Conservation (phyloP, 1,140 invertebrate species). For the Diprion similis region DNA sequence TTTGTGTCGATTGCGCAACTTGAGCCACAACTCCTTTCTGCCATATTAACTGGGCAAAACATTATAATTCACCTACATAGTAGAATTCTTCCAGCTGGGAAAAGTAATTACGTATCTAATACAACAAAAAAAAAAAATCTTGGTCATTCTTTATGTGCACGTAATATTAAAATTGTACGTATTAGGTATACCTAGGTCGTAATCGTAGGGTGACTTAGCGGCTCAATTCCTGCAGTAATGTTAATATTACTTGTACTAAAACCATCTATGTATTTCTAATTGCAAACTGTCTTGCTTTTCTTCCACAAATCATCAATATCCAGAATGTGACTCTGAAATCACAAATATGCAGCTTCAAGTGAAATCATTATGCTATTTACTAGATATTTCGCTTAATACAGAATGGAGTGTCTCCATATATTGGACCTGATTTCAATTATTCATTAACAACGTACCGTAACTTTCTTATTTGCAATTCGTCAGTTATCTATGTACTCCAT, state of each 20-base stretch:
- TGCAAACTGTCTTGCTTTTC: not conserved
- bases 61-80: not conserved
- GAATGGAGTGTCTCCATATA: conserved; percentile 19
- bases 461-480: no score
- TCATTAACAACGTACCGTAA: no score
- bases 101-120: not conserved
- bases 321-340: conserved; percentile 50
- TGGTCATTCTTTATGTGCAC: not conserved
- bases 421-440: not conserved
- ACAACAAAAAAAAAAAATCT: not conserved
- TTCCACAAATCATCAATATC: conserved; percentile 34
- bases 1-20: no score
- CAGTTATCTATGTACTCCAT: no score
- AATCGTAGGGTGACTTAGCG: conserved; percentile 5
- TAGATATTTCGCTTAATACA: conserved; percentile 43
- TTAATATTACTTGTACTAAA: not conserved
- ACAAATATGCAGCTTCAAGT: conserved; percentile 47
- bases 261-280: not conserved
- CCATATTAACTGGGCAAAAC: no score
- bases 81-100: not conserved
- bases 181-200: not conserved
- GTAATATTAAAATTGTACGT: not conserved
- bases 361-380: conserved; percentile 49
- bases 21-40: no score
- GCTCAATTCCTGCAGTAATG: not conserved